Conservation (phyloP, 30 jellyfish, hydroid and myxozoan species). For the Aurelia sp. region DNA sequence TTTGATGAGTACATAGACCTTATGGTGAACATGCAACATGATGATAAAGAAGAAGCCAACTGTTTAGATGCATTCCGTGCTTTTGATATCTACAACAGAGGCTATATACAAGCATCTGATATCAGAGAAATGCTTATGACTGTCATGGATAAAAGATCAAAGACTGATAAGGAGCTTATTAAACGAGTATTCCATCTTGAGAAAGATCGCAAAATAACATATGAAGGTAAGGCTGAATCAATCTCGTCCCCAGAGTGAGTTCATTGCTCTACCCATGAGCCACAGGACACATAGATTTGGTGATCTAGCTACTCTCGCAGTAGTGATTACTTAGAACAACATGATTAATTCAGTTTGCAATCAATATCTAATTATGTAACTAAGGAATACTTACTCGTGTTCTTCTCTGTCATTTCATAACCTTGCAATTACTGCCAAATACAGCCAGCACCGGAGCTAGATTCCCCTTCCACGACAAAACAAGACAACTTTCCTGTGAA, state of each 20-base stretch:
- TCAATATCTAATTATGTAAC: too few species aligned
- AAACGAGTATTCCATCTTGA: slow-evolving; percentile 58
- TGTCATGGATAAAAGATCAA: slow-evolving; percentile 68
- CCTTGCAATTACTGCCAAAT: too few species aligned
- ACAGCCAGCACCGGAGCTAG: too few species aligned
- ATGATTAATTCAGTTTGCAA: too few species aligned
- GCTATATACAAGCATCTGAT: slow-evolving; percentile 56
- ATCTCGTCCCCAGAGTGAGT: not conserved
- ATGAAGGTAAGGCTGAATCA: slow-evolving; percentile 52
- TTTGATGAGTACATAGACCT: slow-evolving; percentile 73
- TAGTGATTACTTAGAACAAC: too few species aligned
- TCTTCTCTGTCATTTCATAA: too few species aligned
- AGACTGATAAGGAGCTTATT: slow-evolving; percentile 47
- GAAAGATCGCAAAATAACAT: slow-evolving; percentile 62
- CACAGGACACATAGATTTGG: too few species aligned
- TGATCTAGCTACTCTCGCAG: too few species aligned
- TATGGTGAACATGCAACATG: slow-evolving; percentile 54
- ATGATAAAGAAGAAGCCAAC: slow-evolving; percentile 66
- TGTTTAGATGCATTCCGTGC: slow-evolving; percentile 79
- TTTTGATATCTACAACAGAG: slow-evolving; percentile 72
- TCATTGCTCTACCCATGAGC: too few species aligned
- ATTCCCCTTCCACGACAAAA: too few species aligned
- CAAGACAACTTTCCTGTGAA: too few species aligned
- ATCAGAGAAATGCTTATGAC: slow-evolving; percentile 55
- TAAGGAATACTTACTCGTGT: too few species aligned